Base-by-base conservation (phyloP, 2,888 invertebrate species). In the Ernsta delagoae region DNA sequence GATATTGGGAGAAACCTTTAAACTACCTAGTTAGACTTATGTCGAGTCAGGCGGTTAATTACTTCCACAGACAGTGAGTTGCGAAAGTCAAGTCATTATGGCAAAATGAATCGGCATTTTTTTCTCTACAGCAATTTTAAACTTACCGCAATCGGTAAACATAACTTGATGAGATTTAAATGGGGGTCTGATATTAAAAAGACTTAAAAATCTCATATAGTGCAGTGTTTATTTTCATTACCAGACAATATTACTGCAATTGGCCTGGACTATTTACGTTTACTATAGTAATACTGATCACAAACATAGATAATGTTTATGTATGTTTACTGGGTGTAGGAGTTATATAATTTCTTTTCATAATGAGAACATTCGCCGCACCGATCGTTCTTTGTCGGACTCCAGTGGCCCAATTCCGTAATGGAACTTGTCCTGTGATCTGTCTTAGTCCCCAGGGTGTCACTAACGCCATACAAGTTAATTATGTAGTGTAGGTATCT, bases 31-130 rank as follows among this genome's bases (percentile, higher is more conserved):
- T 81, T 78, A 75, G 73, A 81, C 84, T 88, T 87, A 74, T 85
- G 89, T 85, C 79, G 87, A 89, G 90, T 92, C 92, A 92, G 88
- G 78, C 81, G 82, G 89, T 89, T 90, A 90, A 90, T 92, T 91
- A 90, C 88, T 88, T 83, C 82, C 79, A 80, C 84, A 83, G 86
- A 88, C 86, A 88, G 88, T 90, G 89, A 91, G 81, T 88, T 84
- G 86, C 84, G 77, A 78, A 87, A 86, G 81, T 83, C 77, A 77
- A 79, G 82, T 83, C 83, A 83, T 85, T 86, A 83, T 84, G 80
- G 78, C 75, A 75, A 81, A 86, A 64, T 70, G 70, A 70, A 45
- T 65, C 59, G 54, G 64, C 69, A 57, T 50, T 69, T 69, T 69
- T 69, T 64, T 59, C 41, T 48, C 24, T 45, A 62, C 43, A 43